A percentile compares a stretch with the other conserved stretches of the same genome.
These are phyloP conservation scores for Poeciliopsis presidionis DNA, from an alignment of 2,797 vertebrate genomes.

Conservation along the genomic window DNA sequence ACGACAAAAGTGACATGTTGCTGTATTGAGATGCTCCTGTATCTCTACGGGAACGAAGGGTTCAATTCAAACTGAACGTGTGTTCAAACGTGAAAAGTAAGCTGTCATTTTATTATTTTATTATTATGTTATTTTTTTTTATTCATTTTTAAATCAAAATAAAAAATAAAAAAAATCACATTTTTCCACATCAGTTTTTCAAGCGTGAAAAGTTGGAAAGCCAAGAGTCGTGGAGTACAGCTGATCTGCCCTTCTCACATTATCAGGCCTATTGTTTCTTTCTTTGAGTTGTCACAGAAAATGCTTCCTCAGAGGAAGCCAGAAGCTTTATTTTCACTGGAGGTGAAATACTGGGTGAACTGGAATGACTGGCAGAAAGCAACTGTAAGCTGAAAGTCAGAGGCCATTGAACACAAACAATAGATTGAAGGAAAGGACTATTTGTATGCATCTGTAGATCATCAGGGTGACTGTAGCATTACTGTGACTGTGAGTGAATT, in stretches of 20 bases:
- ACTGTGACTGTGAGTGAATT: neutral
- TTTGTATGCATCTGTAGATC: slow-evolving; percentile 50
- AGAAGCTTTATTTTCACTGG: slow-evolving; percentile 56
- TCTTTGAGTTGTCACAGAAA: slow-evolving; percentile 28
- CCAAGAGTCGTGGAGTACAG: neutral
- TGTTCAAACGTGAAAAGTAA: neutral
- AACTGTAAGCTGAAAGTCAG: slow-evolving; percentile 25
- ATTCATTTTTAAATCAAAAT: neutral
- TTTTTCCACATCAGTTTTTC: neutral
- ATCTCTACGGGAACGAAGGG: neutral
- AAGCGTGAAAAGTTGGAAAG: neutral
- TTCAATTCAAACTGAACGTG: neutral
- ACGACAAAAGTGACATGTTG: neutral
- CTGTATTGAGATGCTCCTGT: neutral
- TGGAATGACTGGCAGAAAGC: slow-evolving; percentile 22
- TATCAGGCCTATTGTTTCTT: slow-evolving; percentile 50
- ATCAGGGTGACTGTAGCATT: neutral
- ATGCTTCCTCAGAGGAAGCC: slow-evolving; percentile 54
- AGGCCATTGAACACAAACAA: slow-evolving; percentile 61
- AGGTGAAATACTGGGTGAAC: slow-evolving; percentile 37
- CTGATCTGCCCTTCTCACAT: slow-evolving; percentile 11
- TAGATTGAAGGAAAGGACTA: slow-evolving; percentile 50
- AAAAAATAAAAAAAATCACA: neutral
- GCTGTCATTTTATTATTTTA: too few species aligned
- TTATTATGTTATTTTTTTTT: too few species aligned